These are phyloP conservation scores for Pollenia amentaria DNA, from an alignment of 2,888 invertebrate species.

Conservation along the genomic window DNA sequence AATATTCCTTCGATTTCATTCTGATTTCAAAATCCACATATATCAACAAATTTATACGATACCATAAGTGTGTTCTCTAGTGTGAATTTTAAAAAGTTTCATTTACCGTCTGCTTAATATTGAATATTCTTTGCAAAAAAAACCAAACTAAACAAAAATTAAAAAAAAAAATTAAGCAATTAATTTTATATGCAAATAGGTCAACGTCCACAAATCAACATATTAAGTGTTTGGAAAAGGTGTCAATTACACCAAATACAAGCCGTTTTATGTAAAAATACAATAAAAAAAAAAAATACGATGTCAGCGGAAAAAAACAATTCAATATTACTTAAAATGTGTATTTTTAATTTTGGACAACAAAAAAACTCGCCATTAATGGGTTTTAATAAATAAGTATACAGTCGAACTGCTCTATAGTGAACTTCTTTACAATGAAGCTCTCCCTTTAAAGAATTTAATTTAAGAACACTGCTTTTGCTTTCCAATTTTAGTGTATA, in stretches of 20 bases:
- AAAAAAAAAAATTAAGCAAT: slow-evolving; percentile 37
- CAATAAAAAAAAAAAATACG: neutral
- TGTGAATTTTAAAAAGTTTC: slow-evolving; percentile 66
- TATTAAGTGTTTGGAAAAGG: slow-evolving; percentile 14
- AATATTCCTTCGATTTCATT: slow-evolving; percentile 22
- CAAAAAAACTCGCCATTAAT: slow-evolving; percentile 6
- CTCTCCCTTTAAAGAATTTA: too few relatives aligned
- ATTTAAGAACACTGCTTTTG: too few relatives aligned
- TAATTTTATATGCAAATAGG: slow-evolving; percentile 62
- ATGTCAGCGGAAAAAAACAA: slow-evolving; percentile 28
- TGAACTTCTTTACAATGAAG: too few relatives aligned
- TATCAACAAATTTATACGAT: slow-evolving; percentile 16
- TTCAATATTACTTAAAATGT: neutral
- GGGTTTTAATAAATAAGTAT: slow-evolving; percentile 6
- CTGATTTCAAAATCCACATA: slow-evolving; percentile 6
- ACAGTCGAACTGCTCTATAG: too few relatives aligned
- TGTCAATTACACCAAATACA: slow-evolving; percentile 38
- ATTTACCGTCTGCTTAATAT: slow-evolving; percentile 47
- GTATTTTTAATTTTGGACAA: slow-evolving; percentile 2
- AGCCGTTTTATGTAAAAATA: slow-evolving; percentile 16
- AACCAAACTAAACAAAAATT: slow-evolving; percentile 24
- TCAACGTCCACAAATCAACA: slow-evolving; percentile 57
- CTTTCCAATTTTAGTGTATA: too few relatives aligned
- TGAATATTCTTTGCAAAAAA: slow-evolving; percentile 34
- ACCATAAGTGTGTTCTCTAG: slow-evolving; percentile 57